Evolutionary conservation across 2,113 vertebrate genomes (phyloP), one percentile per base, ranked within the genome.

Genomic region (Mus pahari): DNA sequence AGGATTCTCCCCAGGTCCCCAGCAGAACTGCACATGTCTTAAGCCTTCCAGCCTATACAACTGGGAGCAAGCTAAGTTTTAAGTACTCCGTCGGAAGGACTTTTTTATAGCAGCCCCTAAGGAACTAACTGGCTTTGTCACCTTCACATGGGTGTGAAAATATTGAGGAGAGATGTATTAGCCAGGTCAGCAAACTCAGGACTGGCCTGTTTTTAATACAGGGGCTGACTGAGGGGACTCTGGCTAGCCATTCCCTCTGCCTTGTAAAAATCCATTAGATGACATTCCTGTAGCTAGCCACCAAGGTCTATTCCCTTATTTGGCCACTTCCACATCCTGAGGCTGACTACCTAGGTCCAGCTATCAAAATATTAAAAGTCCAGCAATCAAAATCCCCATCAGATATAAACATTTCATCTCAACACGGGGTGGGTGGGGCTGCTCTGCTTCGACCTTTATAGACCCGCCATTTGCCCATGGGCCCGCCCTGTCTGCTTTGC

Each of bases 111-210:
- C 10, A 14, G 50, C 36, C 31, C 19, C n/a, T 2, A 48, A 88
- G 66, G 42, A 66, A 24, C 19, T 3, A 22, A 39, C 4, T 8
- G 55, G 14, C 42, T 24, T 53, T 36, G 62, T 70, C 60, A 31
- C 3, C 39, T 74, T 70, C 66, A 36, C 1, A 0, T 0, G 7
- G 33, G 0, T 11, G 1, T 20, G 45, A 28, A 58, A n/a, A 48
- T 33, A 14, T 8, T 5, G 16, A 73, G 39, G 17, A 71, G 89
- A 86, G 42, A 45, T 5, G 1, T 16, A 4, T 13, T 58, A 58
- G 62, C 19, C 4, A 0, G 64, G 53, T 3, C 84, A n/a, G 33
- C 13, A 22, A 70, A 88, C n/a, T 68, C 13, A 9, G 4, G 86
- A 17, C 39, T 14, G 33, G 31, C 33, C 50, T 50, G 28, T 48